These are phyloP conservation scores for Polymixis lichenea DNA, from an alignment of 2,888 invertebrate genomes.

Conservation along the genomic window DNA sequence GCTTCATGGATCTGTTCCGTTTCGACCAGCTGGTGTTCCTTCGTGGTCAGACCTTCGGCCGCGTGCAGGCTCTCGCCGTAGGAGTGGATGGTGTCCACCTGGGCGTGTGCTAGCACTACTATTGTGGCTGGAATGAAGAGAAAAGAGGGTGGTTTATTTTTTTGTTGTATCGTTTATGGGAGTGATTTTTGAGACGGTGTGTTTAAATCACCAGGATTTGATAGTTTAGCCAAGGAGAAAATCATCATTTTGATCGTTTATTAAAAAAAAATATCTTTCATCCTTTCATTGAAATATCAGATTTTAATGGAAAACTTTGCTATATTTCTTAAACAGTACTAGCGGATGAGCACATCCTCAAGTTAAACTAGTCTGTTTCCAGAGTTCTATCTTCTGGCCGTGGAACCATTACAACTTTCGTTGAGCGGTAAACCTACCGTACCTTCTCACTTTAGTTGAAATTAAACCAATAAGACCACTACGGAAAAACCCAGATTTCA, in stretches of 20 bases:
- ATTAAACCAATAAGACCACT: conserved; percentile 4
- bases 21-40: conserved; percentile 85
- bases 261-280: too few species aligned
- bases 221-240: too few species aligned
- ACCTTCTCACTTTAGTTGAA: not conserved
- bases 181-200: too few species aligned
- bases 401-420: not conserved
- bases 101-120: conserved; percentile 93
- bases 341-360: not conserved
- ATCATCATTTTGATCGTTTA: too few species aligned
- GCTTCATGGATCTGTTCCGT: conserved; percentile 92
- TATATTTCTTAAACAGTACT: not conserved
- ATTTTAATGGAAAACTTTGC: not conserved
- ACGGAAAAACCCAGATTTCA: conserved; percentile 16
- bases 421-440: too few species aligned
- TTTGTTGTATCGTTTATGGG: not conserved
- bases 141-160: not conserved
- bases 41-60: conserved; percentile 84
- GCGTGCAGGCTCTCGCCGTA: conserved; percentile 92
- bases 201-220: too few species aligned
- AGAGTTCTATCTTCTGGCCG: not conserved
- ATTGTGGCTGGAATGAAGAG: conserved; percentile 92
- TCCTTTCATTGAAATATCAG: not conserved
- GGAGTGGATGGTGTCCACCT: conserved; percentile 94
- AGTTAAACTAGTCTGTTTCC: not conserved